A percentile compares a stretch with the other conserved stretches of the same genome.
These are phyloP conservation scores for Poecilobothrus nobilitatus DNA, from an alignment of 2,888 invertebrate genomes.

Conservation along the genomic window DNA sequence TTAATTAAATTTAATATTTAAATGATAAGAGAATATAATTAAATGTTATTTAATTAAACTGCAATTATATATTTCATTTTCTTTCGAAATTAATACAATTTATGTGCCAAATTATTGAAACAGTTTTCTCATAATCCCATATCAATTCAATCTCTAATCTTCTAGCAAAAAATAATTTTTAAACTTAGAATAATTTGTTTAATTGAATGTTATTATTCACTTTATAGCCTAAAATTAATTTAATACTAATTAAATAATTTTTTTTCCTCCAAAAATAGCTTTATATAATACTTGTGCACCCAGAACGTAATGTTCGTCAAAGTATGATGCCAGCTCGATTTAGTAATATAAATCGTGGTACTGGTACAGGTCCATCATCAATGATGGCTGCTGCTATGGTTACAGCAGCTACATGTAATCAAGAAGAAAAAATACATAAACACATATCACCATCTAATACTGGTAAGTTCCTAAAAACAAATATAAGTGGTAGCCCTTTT, in stretches of 20 bases:
- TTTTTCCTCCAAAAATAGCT: constrained; percentile 47
- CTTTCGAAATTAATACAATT: too few species aligned
- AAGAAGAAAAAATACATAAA: constrained; percentile 56
- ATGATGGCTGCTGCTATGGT: constrained; percentile 62
- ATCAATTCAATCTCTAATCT: too few species aligned
- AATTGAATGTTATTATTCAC: too few species aligned
- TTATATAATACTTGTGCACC: constrained; percentile 80
- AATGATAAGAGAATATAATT: too few species aligned
- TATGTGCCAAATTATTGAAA: too few species aligned
- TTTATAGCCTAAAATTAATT: too few species aligned
- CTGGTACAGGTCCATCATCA: constrained; percentile 53
- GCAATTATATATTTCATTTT: too few species aligned
- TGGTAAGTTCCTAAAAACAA: constrained; percentile 27
- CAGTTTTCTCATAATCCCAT: too few species aligned
- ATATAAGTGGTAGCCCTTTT: not conserved
- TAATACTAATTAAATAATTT: not conserved
- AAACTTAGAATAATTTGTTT: too few species aligned
- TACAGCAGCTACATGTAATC: constrained; percentile 59
- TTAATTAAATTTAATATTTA: too few species aligned
- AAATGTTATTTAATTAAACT: too few species aligned
- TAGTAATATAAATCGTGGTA: constrained; percentile 54
- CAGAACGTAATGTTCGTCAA: constrained; percentile 82
- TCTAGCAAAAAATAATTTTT: too few species aligned
- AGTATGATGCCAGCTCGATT: constrained; percentile 71
- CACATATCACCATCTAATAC: constrained; percentile 49